Base-by-base conservation (phyloP, 2,888 invertebrate species). In the Ryuthela nishihirai region DNA sequence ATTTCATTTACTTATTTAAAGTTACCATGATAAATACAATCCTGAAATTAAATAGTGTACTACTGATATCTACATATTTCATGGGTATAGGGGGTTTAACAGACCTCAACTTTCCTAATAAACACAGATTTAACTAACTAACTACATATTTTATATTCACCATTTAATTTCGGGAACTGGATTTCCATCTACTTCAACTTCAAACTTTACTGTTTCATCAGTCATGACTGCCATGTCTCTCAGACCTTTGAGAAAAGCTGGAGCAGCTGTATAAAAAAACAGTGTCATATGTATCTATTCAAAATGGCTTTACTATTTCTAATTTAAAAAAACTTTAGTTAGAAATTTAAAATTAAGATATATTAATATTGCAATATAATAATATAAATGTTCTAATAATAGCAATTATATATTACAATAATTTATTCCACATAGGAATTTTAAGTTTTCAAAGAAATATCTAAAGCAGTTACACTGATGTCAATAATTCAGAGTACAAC, bases 151-250 rank as follows among this genome's bases (percentile, higher is more conserved):
- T 39, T 39, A 10, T 9, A 39, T n/a, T 67, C 67, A 75, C 81
- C 93, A 87, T 58, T 83, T 82, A 9, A 92, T 82, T 21, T 84
- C 83, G 0, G 94, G 91, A 7, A 83, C 78, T 0, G 93, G 92
- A 2, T 83, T 82, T 40, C 88, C 92, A 69, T 90, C 88, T 34
- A 94, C 82, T 72, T 89, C 86, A 1, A 89, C 82, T 12, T 85
- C 85, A 73, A 94, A 85, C 44, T 82, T 83, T 40, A 89, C 81
- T 7, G 83, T 83, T 56, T 86, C 82, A 1, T 86, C 85, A 39
- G 83, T 82, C 68, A 82, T 79, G 43, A 85, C 85, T 0, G 82
- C 82, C 62, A 85, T 80, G 72, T 92, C 88, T 61, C 82, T 81
- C 58, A 92, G 79, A 73, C 87, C 89, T 69, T 81, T 83, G 70